Evolutionary conservation across 2,797 vertebrate species (phyloP), one percentile per base, ranked within the genome.

Genomic region (Micropoecilia bifurca): DNA sequence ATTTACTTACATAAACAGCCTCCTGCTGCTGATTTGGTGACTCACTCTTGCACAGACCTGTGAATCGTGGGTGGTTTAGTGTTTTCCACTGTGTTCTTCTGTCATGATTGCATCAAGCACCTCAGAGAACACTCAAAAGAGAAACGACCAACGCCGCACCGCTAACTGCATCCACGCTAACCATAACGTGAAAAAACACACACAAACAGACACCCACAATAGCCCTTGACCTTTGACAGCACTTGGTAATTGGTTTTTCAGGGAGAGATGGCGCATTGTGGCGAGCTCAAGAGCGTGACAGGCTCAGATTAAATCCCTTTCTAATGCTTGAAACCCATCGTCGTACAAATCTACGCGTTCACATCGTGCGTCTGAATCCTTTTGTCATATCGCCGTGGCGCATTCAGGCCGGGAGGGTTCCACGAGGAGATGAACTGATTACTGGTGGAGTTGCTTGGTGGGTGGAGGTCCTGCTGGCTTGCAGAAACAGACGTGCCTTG

Each of bases 1-100:
- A 83, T 83, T 57, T 80, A 82, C 82, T 92, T 93, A 90, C 88
- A 84, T 92, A 93, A 93, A 90, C 89, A 84, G 79, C 85, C 87
- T 86, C 83, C 81, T 87, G 91, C 88, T 63, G 79, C 47, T 87
- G 81, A 71, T 41, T 45, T 57, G 69, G 80, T 92, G 92, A 92
- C 92, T 93, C 91, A 93, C 80, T 75, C 57, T 86, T 83, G 77
- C 86, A 84, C 66, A 87, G 81, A 90, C 79, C 85, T 87, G 83
- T 16, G 25, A 87, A 87, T 87, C 81, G 90, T 91, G 88, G 88
- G 90, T 55, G 80, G 83, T 80, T 46, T 57, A 4, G 43, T 86
- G 80, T 86, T 86, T 41, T 88, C 80, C 82, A 63, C 47, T 57
- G 55, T 73, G 25, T 72, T 86, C 82, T 89, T 83, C 80, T 89